Percentiles rank a stretch among this genome's conserved stretches.
Conservation (phyloP, 2,113 vertebrate species). For the Danio rerio region GRCz12tu NC_133180.1:21632001-21632500, state of each 20-base stretch:
- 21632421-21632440: constrained; percentile 79
- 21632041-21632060: constrained; percentile 77
- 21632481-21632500: no score
- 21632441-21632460: not conserved
- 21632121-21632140: constrained; percentile 85
- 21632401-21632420: constrained; percentile 81
- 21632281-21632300: constrained; percentile 75
- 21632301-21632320: constrained; percentile 72
- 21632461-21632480: no score
- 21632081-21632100: constrained; percentile 74
- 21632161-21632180: not conserved
- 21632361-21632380: constrained; percentile 88
- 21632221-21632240: constrained; percentile 74
- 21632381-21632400: constrained; percentile 83
- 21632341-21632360: constrained; percentile 80
- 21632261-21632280: constrained; percentile 77
- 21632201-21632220: not conserved
- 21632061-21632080: constrained; percentile 74
- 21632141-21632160: constrained; percentile 67
- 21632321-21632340: constrained; percentile 70
- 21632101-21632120: constrained; percentile 83
- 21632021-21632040: constrained; percentile 86
- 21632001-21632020: constrained; percentile 89
- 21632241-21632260: constrained; percentile 87
- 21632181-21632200: not conserved